phyloP scores from a whole-genome alignment of 2,888 invertebrate species.

The Hydriomena furcata region DNA sequence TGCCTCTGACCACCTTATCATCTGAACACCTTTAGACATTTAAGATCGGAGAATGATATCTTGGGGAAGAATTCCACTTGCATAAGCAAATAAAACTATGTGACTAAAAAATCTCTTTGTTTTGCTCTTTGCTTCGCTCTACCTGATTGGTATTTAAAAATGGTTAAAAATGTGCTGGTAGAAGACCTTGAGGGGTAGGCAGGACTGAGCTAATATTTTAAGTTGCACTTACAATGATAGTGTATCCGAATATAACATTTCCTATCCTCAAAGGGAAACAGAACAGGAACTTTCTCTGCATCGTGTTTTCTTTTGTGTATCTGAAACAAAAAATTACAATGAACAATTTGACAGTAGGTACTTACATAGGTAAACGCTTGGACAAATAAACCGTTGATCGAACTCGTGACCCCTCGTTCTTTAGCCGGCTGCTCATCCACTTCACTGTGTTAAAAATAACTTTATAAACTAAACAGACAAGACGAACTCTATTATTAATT shows the following conservation, averaged over 20 bases:
- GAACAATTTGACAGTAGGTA: too few species aligned
- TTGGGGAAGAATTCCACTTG: too few species aligned
- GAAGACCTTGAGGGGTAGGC: too few species aligned
- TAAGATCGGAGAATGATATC: too few species aligned
- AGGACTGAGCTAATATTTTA: background rate
- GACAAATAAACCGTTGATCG: background rate
- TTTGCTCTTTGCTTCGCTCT: too few species aligned
- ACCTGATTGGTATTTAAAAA: too few species aligned
- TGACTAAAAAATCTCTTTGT: too few species aligned
- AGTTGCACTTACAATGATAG: conserved; percentile 67
- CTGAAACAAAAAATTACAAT: conserved; percentile 50
- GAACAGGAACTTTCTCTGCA: conserved; percentile 77
- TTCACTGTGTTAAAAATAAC: conserved; percentile 5
- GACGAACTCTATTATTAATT: too few species aligned
- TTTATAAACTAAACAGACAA: background rate
- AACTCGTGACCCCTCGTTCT: background rate
- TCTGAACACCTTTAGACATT: too few species aligned
- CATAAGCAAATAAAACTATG: too few species aligned
- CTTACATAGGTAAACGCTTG: background rate
- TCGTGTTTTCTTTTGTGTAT: conserved; percentile 58
- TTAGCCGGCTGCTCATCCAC: conserved; percentile 5
- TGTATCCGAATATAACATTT: conserved; percentile 74
- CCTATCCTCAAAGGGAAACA: conserved; percentile 75
- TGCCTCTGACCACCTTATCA: too few species aligned
- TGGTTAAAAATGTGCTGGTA: too few species aligned